A percentile compares a stretch with the other conserved stretches of the same genome.
phyloP scores from a whole-genome alignment of 2,888 invertebrate species.

The Frankliniella fusca region DNA sequence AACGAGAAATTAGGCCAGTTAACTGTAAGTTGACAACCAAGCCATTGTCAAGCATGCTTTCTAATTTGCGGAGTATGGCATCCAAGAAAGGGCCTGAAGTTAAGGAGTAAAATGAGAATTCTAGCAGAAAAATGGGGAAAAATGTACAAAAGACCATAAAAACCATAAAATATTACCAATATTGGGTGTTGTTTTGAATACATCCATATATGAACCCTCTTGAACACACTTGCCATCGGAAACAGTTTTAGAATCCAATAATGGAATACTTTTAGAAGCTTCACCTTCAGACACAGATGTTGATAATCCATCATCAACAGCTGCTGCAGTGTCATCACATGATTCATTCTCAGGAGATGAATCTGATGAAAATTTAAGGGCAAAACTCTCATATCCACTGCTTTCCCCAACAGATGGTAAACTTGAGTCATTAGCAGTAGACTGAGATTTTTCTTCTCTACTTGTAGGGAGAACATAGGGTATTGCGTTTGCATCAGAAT shows the following conservation, averaged over 20 bases:
- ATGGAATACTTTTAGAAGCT: neutral
- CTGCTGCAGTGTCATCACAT: conserved; percentile 40
- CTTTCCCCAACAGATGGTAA: conserved; percentile 62
- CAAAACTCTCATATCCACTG: conserved; percentile 71
- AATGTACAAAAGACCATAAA: conserved; percentile 17
- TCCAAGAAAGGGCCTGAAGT: conserved; percentile 72
- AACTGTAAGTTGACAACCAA: conserved; percentile 81
- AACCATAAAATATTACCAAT: conserved; percentile 38
- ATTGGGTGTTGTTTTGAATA: conserved; percentile 39
- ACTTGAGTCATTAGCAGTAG: conserved; percentile 49
- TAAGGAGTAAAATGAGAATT: conserved; percentile 32
- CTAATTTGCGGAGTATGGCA: conserved; percentile 73
- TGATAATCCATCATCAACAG: neutral
- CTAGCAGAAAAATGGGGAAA: neutral
- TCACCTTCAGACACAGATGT: neutral
- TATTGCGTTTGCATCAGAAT: neutral
- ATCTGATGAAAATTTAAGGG: conserved; percentile 50
- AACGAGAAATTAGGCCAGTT: conserved; percentile 77
- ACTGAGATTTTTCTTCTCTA: neutral
- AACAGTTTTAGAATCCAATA: neutral
- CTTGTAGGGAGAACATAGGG: neutral
- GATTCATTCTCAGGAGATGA: conserved; percentile 47
- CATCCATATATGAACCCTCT: conserved; percentile 56
- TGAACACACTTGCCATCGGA: conserved; percentile 65
- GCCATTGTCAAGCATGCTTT: conserved; percentile 77